phyloP scores from a whole-genome alignment of 2,113 vertebrate species.

The Podilymbus podiceps region DNA sequence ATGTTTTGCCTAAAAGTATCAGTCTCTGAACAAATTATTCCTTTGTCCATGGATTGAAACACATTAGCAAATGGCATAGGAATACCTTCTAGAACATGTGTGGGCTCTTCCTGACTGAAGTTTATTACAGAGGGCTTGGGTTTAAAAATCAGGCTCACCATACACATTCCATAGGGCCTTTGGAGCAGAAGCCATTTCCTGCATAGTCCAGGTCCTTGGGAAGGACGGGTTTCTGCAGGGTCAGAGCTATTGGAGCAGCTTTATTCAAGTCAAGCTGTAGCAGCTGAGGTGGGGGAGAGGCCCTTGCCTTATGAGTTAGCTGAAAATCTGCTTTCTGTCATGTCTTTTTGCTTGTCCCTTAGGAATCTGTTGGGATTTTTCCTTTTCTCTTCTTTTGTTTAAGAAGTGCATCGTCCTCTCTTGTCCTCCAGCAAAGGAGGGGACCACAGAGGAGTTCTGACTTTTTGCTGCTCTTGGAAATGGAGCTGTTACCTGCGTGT shows the following conservation, averaged over 20 bases:
- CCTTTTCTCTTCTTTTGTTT: neutral
- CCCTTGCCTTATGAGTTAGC: neutral
- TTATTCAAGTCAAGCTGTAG: neutral
- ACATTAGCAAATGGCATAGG: neutral
- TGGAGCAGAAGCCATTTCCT: neutral
- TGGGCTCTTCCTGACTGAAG: neutral
- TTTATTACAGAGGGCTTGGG: neutral
- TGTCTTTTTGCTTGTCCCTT: neutral
- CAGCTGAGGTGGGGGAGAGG: neutral
- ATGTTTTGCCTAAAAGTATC: neutral
- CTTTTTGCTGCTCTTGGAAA: neutral
- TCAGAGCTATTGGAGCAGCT: neutral
- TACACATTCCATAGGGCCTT: accelerated
- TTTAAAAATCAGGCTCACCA: neutral
- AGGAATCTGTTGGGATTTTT: neutral
- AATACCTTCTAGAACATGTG: neutral
- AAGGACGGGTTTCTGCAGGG: neutral
- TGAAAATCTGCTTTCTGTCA: neutral
- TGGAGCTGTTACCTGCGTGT: neutral
- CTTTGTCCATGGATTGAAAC: neutral
- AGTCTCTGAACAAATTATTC: neutral
- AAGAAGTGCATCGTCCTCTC: neutral
- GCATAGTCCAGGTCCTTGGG: neutral
- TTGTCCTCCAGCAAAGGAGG: neutral
- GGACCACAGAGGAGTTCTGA: neutral